Percentiles rank a stretch among this genome's conserved stretches.
Evolutionary conservation across 2,113 vertebrate genomes (phyloP).

Genomic region (Zapornia atra): DNA sequence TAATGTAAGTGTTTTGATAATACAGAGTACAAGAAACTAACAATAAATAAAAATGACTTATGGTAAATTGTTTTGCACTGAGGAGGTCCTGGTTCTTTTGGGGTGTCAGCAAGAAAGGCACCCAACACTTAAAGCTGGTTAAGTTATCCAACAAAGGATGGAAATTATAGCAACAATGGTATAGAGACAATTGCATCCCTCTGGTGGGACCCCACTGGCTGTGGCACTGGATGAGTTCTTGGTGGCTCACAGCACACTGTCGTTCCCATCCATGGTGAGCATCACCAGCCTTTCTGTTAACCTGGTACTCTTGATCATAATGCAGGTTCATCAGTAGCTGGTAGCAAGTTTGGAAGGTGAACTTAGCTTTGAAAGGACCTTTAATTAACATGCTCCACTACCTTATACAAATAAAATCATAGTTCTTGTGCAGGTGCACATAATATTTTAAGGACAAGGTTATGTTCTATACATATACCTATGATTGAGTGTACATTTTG

Average conservation of each 20-base stretch:
- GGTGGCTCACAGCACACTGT: not conserved
- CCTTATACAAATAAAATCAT: not conserved
- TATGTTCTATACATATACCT: not conserved
- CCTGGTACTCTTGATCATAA: not conserved
- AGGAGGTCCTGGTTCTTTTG: not conserved
- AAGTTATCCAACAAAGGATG: not conserved
- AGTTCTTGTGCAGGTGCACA: not conserved
- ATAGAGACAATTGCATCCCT: not conserved
- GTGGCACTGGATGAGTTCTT: not conserved
- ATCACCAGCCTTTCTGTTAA: not conserved
- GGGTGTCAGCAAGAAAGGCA: not conserved
- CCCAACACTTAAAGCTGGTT: not conserved
- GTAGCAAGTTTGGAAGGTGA: not conserved
- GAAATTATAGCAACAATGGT: not conserved
- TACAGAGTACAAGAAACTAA: not conserved
- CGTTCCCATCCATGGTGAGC: not conserved
- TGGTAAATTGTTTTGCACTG: not conserved
- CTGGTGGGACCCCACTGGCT: not conserved
- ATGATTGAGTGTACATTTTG: too few species aligned
- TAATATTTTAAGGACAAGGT: not conserved
- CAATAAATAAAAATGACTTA: not conserved
- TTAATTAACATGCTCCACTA: not conserved
- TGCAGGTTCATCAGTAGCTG: rapidly evolving
- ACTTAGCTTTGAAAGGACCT: not conserved
- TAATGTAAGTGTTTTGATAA: not conserved